Percentiles rank a stretch among this genome's conserved stretches.
Conservation (phyloP, 2,113 vertebrate genomes). For the Hemichromis elongatus region DNA sequence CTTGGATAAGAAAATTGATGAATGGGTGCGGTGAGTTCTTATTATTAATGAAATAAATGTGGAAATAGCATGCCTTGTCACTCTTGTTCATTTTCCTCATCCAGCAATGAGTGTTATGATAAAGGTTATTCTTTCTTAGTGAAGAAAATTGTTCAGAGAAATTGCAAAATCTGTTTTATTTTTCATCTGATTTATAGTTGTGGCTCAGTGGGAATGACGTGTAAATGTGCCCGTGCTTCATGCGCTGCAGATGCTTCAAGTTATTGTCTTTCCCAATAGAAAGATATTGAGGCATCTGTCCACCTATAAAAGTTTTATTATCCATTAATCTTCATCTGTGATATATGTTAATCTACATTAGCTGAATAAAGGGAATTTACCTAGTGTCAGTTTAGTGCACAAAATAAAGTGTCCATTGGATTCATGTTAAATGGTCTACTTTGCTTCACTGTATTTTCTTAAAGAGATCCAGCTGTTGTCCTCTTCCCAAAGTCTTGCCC, state of each 20-base stretch:
- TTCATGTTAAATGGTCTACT: not conserved
- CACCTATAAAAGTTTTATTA: not conserved
- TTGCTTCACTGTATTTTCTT: not conserved
- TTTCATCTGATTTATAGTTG: not conserved
- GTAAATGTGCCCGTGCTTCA: not conserved
- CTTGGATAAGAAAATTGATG: not conserved
- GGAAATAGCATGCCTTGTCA: not conserved
- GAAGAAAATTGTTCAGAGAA: not conserved
- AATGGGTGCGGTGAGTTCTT: not conserved
- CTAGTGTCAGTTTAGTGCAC: not conserved
- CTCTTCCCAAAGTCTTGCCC: not conserved
- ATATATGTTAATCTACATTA: not conserved
- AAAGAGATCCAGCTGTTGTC: not conserved
- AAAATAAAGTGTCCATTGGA: not conserved
- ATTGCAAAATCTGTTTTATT: not conserved
- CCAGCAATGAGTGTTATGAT: not conserved
- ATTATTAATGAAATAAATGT: not conserved
- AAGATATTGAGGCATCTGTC: not conserved
- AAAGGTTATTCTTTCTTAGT: not conserved
- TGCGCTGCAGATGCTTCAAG: not conserved
- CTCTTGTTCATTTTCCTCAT: not conserved
- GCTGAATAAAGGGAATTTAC: not conserved
- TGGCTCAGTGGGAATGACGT: not conserved
- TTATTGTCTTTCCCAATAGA: not conserved
- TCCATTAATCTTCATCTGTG: not conserved